Evolutionary conservation across 2,113 vertebrate genomes (phyloP).

Genomic region (Protobothrops mucrosquamatus): DNA sequence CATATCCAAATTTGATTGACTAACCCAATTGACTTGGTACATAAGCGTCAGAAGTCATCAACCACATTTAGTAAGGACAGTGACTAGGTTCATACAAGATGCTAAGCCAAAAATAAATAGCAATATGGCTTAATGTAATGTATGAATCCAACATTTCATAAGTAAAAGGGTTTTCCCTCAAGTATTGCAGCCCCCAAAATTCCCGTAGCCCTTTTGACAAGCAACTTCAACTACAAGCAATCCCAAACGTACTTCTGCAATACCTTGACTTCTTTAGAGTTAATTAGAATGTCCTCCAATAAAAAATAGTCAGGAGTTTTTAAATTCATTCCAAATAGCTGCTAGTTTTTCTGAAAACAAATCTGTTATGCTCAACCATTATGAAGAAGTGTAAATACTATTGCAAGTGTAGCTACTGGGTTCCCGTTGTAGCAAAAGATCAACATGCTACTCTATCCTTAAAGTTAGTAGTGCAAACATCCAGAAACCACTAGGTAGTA

Average conservation of each 20-base stretch:
- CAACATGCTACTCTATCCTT: background rate
- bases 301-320: background rate
- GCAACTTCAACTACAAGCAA: background rate
- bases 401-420: conserved; percentile 25
- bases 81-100: background rate
- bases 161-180: background rate
- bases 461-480: background rate
- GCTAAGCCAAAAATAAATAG: background rate
- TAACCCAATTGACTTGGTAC: background rate
- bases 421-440: conserved; percentile 25
- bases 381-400: conserved; percentile 32
- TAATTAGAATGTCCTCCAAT: conserved; percentile 42
- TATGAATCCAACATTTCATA: background rate
- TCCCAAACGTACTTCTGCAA: conserved; percentile 15
- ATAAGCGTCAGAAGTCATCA: background rate
- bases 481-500: background rate
- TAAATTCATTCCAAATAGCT: background rate
- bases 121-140: background rate
- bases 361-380: conserved; percentile 10
- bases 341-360: conserved; percentile 36
- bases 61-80: background rate
- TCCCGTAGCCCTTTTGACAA: background rate
- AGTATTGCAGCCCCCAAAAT: background rate
- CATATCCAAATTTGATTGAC: background rate
- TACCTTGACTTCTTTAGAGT: conserved; percentile 12